phyloP scores from a whole-genome alignment of 2,888 invertebrate species.

The Eurois occulta region DNA sequence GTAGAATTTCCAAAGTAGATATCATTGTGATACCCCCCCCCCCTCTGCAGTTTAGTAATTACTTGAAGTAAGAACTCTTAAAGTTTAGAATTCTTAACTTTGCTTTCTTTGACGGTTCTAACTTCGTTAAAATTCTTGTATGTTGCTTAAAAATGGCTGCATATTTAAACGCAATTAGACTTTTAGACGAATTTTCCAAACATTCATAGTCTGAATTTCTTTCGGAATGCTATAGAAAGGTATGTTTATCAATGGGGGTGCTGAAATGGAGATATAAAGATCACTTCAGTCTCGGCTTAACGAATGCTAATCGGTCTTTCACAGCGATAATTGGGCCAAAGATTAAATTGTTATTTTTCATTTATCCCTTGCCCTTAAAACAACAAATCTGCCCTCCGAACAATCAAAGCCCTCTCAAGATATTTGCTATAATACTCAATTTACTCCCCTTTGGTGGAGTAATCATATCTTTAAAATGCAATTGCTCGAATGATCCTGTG shows the following conservation, averaged over 20 bases:
- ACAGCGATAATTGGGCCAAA: constrained; percentile 14
- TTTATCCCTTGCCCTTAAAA: not conserved
- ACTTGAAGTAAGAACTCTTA: no score
- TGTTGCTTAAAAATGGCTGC: no score
- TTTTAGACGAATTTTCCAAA: not conserved
- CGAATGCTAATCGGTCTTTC: not conserved
- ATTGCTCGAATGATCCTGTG: not conserved
- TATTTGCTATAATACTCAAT: not conserved
- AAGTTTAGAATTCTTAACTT: no score
- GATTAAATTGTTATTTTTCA: not conserved
- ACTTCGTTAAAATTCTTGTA: no score
- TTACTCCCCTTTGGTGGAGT: not conserved
- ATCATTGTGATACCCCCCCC: no score
- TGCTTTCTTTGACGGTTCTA: no score
- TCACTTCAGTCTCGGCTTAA: not conserved
- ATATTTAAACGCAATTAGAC: no score
- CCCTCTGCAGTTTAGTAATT: no score
- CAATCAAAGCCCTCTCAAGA: not conserved
- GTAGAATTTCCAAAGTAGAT: no score
- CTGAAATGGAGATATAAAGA: not conserved
- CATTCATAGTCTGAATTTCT: not conserved
- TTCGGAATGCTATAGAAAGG: not conserved
- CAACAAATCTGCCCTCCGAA: not conserved
- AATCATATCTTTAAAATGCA: not conserved
- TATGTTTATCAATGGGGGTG: not conserved